Evolutionary conservation across 2,888 invertebrate genomes (phyloP), one percentile per base, ranked within the genome.

Genomic region (Eupithecia inturbata): DNA sequence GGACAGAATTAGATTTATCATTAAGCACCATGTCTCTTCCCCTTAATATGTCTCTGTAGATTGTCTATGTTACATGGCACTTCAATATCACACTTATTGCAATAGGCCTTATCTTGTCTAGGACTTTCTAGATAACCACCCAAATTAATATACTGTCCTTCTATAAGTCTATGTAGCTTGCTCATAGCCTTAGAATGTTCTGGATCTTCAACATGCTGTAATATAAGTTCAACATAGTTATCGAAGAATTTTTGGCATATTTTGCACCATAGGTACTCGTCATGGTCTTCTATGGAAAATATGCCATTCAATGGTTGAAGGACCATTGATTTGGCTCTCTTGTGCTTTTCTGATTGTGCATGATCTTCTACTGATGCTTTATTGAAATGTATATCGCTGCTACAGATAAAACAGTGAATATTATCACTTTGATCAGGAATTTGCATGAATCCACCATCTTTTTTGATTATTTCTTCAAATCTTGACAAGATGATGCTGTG

Each of bases 221-320:
- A 82, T 75, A 90, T 84, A 5, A 82, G 66, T 76, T 87, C 86
- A 3, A 89, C 81, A 28, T 85, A 87, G 72, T 91, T 90, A 72
- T 87, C 84, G 71, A 90, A 85, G 72, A 85, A 89, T 14, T 80
- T 77, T 77, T 86, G 82, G 67, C 90, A 91, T 16, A 91, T 80
- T 82, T 90, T 91, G 70, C 90, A 91, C 88, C 87, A 90, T 7
- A 90, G 72, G 33, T 87, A 84, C n/a, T 84, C 79, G 66, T 83
- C 78, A 49, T 72, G 81, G n/a, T 82, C 83, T 70, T 87, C 85
- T 0, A 89, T 86, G 22, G 88, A 87, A 76, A 89, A 88, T 80
- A 91, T 88, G 1, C 87, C 90, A 75, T 91, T 90, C 36, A 84
- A 78, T 12, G 89, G 88, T 75, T 89, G 89, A 1, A 90, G 81